Evolutionary conservation across 2,888 invertebrate genomes (phyloP).

Genomic region (Allacma fusca): DNA sequence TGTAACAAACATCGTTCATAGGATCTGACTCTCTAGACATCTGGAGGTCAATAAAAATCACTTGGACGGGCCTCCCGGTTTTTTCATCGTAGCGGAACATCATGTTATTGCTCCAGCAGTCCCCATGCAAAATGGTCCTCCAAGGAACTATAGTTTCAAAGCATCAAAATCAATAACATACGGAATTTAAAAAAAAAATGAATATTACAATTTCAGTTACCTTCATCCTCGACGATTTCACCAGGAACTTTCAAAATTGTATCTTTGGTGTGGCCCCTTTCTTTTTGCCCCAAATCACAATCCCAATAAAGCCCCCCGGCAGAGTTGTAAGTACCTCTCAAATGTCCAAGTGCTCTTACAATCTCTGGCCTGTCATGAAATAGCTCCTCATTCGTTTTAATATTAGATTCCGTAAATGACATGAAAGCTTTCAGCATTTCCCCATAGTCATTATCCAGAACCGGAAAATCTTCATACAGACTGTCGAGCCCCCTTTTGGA

Average conservation of each 20-base stretch:
- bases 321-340: neutral
- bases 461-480: slow-evolving; percentile 5
- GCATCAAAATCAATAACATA: neutral
- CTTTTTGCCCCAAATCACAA: neutral
- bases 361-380: neutral
- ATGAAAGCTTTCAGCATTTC: neutral
- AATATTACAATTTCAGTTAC: neutral
- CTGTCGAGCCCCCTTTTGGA: neutral
- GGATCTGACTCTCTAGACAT: slow-evolving; percentile 46
- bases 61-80: slow-evolving; percentile 36
- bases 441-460: neutral
- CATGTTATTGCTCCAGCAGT: slow-evolving; percentile 56
- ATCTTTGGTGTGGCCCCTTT: slow-evolving; percentile 6
- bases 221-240: neutral
- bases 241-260: slow-evolving; percentile 1
- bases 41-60: slow-evolving; percentile 57
- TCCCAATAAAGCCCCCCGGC: slow-evolving; percentile 1
- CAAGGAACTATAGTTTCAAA: slow-evolving; percentile 46
- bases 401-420: neutral
- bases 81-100: slow-evolving; percentile 51
- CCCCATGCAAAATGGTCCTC: slow-evolving; percentile 49
- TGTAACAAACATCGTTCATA: slow-evolving; percentile 50
- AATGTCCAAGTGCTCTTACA: neutral
- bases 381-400: neutral
- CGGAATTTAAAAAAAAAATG: neutral